Percentiles rank a stretch among this genome's conserved stretches.
These are phyloP conservation scores for Drosophila robusta DNA, from an alignment of 2,888 invertebrate species.

Conservation along the genomic window DNA sequence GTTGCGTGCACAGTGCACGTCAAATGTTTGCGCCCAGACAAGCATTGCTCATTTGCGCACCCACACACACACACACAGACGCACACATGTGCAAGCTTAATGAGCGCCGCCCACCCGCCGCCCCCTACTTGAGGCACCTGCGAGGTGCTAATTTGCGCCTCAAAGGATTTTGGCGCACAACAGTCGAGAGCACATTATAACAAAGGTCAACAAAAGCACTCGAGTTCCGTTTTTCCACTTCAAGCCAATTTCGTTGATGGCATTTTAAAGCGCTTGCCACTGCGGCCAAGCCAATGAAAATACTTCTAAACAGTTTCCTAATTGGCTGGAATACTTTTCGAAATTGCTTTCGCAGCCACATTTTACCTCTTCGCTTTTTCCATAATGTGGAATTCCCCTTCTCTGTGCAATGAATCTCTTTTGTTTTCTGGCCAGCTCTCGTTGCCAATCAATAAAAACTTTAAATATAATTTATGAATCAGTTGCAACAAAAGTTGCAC, in stretches of 20 bases:
- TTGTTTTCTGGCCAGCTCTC: no score
- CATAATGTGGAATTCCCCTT: no score
- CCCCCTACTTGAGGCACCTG: conserved; percentile 33
- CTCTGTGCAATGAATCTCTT: no score
- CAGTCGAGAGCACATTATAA: conserved; percentile 26
- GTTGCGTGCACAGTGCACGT: conserved; percentile 46
- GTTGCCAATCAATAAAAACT: no score
- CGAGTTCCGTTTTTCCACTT: conserved; percentile 24
- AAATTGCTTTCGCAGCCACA: not conserved
- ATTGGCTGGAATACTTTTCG: not conserved
- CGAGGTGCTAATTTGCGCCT: conserved; percentile 81
- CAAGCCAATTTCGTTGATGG: conserved; percentile 7
- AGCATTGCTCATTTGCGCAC: conserved; percentile 70
- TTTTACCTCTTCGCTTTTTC: not conserved
- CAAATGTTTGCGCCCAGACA: conserved; percentile 68
- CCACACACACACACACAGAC: conserved; percentile 11
- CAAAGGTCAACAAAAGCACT: conserved; percentile 52
- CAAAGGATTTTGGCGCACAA: conserved; percentile 69
- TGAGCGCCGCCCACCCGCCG: conserved; percentile 21
- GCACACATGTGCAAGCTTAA: conserved; percentile 32
- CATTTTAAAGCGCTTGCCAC: conserved; percentile 2
- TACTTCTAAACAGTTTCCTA: not conserved
- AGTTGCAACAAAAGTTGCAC: no score
- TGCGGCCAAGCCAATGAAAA: not conserved
- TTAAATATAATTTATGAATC: no score